Evolutionary conservation across 2,113 vertebrate species (phyloP).

Genomic region (Lamprologus speciosus): DNA sequence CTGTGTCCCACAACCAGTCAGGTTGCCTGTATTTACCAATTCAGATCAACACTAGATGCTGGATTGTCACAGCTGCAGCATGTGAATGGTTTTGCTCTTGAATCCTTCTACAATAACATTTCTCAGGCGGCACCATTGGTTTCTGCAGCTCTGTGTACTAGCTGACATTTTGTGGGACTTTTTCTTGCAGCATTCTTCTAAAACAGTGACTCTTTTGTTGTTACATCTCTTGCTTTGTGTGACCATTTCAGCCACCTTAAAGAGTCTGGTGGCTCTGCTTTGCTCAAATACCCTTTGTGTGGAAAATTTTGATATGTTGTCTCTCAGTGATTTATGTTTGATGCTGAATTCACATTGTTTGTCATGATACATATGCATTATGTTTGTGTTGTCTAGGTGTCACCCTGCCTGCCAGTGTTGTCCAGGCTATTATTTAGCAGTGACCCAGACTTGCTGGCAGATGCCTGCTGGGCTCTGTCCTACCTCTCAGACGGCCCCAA

Average conservation of each 20-base stretch:
- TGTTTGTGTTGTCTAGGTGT: conserved; percentile 74
- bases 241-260: background rate
- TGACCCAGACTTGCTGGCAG: conserved; percentile 93
- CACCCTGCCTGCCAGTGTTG: conserved; percentile 91
- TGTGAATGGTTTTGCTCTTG: background rate
- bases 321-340: background rate
- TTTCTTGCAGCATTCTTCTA: background rate
- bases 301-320: background rate
- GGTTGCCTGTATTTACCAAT: background rate
- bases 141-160: background rate
- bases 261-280: background rate
- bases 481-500: conserved; percentile 97
- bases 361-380: background rate
- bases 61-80: background rate
- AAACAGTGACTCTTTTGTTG: background rate
- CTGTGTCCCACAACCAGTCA: background rate
- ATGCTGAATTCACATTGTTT: background rate
- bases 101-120: background rate
- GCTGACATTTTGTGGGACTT: background rate
- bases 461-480: conserved; percentile 97
- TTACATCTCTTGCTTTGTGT: background rate
- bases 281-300: background rate
- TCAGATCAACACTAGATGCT: background rate
- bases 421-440: conserved; percentile 95
- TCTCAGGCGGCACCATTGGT: background rate